Conservation (phyloP, 1,140 invertebrate species). For the Cataglyphis hispanica region DNA sequence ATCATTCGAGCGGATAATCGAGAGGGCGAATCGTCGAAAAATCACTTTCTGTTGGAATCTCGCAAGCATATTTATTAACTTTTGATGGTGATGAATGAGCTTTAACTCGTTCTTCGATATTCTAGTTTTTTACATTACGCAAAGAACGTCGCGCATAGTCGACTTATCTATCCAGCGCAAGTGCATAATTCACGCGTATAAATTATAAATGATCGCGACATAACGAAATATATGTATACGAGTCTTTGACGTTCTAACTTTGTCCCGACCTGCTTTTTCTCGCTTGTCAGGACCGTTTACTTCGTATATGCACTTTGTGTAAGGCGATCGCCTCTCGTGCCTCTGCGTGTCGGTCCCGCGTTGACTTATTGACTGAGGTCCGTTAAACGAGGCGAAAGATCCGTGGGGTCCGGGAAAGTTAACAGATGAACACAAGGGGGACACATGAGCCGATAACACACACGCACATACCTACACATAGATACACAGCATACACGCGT, state of each 20-base stretch:
- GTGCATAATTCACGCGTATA: constrained; percentile 41
- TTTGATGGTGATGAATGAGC: neutral
- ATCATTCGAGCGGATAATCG: neutral
- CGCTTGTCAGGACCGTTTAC: constrained; percentile 26
- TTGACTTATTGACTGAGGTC: constrained; percentile 44
- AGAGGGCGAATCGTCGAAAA: neutral
- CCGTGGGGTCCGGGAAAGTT: constrained; percentile 47
- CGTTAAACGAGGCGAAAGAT: constrained; percentile 48
- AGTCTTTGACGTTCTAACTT: neutral
- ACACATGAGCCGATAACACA: constrained; percentile 19
- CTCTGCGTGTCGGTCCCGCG: neutral
- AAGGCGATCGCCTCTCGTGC: neutral
- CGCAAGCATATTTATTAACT: neutral
- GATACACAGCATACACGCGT: neutral
- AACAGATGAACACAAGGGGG: constrained; percentile 45
- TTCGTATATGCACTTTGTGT: neutral
- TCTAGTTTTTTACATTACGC: neutral
- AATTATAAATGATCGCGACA: constrained; percentile 1
- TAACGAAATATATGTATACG: constrained; percentile 16
- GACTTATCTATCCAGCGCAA: constrained; percentile 1
- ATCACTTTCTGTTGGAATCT: neutral
- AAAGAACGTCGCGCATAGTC: neutral
- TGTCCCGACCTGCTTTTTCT: constrained; percentile 38
- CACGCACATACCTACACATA: neutral
- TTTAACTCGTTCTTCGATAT: neutral